Evolutionary conservation across 2,888 invertebrate species (phyloP).

Genomic region (Perdita meconis): DNA sequence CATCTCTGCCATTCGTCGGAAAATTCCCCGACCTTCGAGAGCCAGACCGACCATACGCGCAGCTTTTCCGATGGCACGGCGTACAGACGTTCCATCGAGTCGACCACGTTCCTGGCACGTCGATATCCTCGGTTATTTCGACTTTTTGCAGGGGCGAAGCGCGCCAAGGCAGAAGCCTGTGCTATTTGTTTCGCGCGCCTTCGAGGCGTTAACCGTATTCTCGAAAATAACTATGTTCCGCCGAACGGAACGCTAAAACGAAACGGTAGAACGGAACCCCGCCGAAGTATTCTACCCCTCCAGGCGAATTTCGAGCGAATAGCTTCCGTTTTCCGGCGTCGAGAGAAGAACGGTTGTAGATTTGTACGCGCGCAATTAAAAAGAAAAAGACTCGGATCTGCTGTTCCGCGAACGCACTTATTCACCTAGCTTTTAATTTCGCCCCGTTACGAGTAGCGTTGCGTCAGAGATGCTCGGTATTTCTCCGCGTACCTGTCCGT

Average conservation of each 20-base stretch:
- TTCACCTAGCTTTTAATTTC: constrained; percentile 8
- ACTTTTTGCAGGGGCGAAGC: neutral
- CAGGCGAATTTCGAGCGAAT: too few species aligned
- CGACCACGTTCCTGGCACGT: constrained; percentile 45
- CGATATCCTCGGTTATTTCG: constrained; percentile 4
- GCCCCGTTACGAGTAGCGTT: neutral
- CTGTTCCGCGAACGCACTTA: constrained; percentile 17
- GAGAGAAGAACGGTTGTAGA: neutral
- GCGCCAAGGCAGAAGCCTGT: too few species aligned
- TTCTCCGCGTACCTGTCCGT: neutral
- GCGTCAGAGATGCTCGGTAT: neutral
- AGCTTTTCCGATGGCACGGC: constrained; percentile 75
- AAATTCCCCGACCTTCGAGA: constrained; percentile 73
- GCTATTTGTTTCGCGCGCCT: too few species aligned
- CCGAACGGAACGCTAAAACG: too few species aligned
- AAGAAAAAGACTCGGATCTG: constrained; percentile 7
- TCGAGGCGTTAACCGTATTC: too few species aligned
- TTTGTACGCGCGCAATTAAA: constrained; percentile 13
- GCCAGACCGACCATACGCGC: constrained; percentile 77
- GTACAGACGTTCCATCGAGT: constrained; percentile 68
- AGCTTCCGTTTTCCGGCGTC: neutral
- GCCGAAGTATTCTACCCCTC: too few species aligned
- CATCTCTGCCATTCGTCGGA: constrained; percentile 76
- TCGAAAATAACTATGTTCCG: too few species aligned
- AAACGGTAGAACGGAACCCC: too few species aligned